phyloP scores from a whole-genome alignment of 2,113 vertebrate genomes.

The Amphiprion ocellaris region DNA sequence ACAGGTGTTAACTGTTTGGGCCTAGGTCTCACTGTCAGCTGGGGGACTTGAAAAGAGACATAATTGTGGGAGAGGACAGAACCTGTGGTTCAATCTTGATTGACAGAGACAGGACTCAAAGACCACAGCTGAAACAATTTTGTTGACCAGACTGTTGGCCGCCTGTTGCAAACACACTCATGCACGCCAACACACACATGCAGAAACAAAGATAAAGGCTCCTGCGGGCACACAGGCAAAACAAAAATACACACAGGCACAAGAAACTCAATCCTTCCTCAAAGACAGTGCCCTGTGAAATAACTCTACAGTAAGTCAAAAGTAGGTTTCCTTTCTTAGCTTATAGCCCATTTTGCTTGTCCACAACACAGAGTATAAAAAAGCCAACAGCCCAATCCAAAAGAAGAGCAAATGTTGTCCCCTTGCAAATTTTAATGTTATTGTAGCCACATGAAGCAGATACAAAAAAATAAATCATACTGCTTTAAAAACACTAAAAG shows the following conservation, averaged over 20 bases:
- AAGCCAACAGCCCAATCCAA: slow-evolving; percentile 23
- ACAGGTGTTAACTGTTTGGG: slow-evolving; percentile 49
- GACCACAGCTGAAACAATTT: slow-evolving; percentile 78
- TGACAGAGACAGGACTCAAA: slow-evolving; percentile 67
- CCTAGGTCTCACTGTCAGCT: neutral
- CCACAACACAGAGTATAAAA: slow-evolving; percentile 23
- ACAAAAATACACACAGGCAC: slow-evolving; percentile 47
- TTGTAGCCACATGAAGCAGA: slow-evolving; percentile 4
- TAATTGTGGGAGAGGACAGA: slow-evolving; percentile 41
- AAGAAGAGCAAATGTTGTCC: slow-evolving; percentile 34
- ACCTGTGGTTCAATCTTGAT: slow-evolving; percentile 55
- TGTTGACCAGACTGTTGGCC: slow-evolving; percentile 43
- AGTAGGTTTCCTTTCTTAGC: slow-evolving; percentile 53
- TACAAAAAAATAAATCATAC: neutral
- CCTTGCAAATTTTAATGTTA: slow-evolving; percentile 4
- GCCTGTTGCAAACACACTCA: slow-evolving; percentile 41
- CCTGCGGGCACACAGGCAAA: slow-evolving; percentile 19
- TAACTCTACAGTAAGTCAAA: slow-evolving; percentile 37
- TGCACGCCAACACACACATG: slow-evolving; percentile 30
- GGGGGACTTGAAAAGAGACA: slow-evolving; percentile 8
- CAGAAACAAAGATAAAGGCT: slow-evolving; percentile 41
- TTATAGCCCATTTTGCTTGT: slow-evolving; percentile 2
- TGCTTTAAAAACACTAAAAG: too few species aligned
- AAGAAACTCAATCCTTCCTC: slow-evolving; percentile 59
- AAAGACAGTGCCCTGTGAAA: slow-evolving; percentile 29